A percentile compares a stretch with the other conserved stretches of the same genome.
Evolutionary conservation across 2,113 vertebrate species (phyloP).

Genomic region (Tetrax tetrax): DNA sequence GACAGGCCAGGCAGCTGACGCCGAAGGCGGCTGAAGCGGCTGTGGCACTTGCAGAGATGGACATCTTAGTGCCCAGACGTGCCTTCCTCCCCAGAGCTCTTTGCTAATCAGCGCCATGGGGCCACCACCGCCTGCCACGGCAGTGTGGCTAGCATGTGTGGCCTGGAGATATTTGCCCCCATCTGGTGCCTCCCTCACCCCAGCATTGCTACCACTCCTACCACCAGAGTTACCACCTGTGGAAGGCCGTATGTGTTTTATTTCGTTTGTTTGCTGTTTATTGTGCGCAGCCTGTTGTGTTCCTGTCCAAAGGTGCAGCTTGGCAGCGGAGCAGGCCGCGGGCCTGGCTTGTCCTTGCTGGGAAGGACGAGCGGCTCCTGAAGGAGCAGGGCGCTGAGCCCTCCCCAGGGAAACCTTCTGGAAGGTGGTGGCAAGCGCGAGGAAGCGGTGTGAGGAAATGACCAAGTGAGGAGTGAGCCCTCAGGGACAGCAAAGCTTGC

Average conservation of each 20-base stretch:
- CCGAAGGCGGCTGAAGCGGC: fast-evolving
- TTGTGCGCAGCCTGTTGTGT: fast-evolving
- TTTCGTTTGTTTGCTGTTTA: fast-evolving
- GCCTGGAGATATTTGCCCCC: not conserved
- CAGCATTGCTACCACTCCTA: not conserved
- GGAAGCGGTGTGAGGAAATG: not conserved
- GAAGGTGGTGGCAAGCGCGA: fast-evolving
- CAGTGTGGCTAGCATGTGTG: not conserved
- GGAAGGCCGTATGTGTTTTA: not conserved
- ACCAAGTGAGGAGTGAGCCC: not conserved
- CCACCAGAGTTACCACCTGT: not conserved
- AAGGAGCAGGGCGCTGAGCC: fast-evolving
- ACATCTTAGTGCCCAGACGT: not conserved
- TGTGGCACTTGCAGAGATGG: not conserved
- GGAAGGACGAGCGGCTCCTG: not conserved
- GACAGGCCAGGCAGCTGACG: not conserved
- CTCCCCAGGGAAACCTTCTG: fast-evolving
- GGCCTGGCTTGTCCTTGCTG: not conserved
- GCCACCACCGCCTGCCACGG: not conserved
- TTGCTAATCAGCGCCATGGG: fast-evolving
- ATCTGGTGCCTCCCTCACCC: not conserved
- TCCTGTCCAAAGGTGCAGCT: not conserved
- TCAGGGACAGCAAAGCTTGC: not conserved
- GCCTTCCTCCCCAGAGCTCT: not conserved
- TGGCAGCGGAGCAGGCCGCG: not conserved